These are phyloP conservation scores for Hyaena hyaena DNA, from an alignment of 2,113 vertebrate genomes.

Conservation along the genomic window DNA sequence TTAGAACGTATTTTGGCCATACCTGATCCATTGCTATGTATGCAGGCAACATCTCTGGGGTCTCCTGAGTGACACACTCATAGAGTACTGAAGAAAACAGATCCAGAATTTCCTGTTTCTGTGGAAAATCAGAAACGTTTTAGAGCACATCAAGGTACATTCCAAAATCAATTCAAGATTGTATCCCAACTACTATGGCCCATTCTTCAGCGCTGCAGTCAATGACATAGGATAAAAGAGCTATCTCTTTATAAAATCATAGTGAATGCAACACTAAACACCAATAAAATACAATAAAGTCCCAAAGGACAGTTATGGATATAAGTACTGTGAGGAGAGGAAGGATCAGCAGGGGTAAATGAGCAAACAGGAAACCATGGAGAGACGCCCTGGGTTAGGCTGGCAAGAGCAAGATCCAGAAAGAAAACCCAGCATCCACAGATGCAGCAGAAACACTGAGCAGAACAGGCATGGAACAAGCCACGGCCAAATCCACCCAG, in stretches of 20 bases:
- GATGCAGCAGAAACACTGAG: background rate
- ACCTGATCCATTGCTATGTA: conserved; percentile 98
- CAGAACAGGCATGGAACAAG: background rate
- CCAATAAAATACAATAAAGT: background rate
- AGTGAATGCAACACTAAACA: background rate
- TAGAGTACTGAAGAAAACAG: conserved; percentile 97
- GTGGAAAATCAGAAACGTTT: conserved; percentile 63
- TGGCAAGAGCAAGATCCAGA: background rate
- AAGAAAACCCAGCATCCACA: background rate
- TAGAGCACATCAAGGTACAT: conserved; percentile 4
- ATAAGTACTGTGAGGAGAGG: background rate
- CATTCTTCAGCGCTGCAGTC: background rate
- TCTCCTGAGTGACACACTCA: conserved; percentile 98
- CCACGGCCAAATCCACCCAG: background rate
- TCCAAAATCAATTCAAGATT: conserved; percentile 39
- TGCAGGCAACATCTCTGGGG: conserved; percentile 97
- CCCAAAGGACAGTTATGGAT: background rate
- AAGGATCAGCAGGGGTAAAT: background rate
- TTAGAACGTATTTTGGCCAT: conserved; percentile 18
- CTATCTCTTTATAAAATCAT: background rate
- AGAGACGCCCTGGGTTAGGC: background rate
- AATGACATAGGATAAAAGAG: background rate
- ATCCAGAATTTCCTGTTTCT: conserved; percentile 94
- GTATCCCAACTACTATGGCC: background rate
- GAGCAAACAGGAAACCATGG: background rate